phyloP scores from a whole-genome alignment of 2,113 vertebrate species.

The Guaruba guarouba region DNA sequence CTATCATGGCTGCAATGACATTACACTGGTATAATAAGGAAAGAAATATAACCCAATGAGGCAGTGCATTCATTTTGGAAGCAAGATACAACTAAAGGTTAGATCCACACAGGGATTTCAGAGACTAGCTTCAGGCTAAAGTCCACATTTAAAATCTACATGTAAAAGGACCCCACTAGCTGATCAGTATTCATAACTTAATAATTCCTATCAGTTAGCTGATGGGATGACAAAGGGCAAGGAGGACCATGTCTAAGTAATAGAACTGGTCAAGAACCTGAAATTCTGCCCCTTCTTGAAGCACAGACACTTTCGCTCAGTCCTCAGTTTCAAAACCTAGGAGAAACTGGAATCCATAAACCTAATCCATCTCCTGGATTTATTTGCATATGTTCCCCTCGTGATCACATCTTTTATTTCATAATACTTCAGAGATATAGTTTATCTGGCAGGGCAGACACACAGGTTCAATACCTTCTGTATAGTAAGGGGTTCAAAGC shows the following conservation, averaged over 20 bases:
- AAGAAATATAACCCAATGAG: neutral
- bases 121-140: neutral
- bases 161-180: neutral
- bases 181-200: neutral
- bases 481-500: neutral
- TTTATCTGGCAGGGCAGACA: neutral
- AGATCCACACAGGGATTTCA: neutral
- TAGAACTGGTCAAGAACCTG: neutral
- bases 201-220: neutral
- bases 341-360: neutral
- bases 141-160: neutral
- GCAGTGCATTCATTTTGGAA: neutral
- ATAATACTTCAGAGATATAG: neutral
- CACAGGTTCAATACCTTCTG: neutral
- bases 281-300: neutral
- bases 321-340: neutral
- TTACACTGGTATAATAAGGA: neutral
- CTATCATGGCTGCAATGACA: neutral
- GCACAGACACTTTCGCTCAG: neutral
- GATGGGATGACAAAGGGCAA: neutral
- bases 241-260: neutral
- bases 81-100: neutral
- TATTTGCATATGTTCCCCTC: neutral
- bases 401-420: neutral
- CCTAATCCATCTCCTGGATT: neutral